Evolutionary conservation across 2,797 vertebrate genomes (phyloP).

Genomic region (Kryptolebias ocellatus): DNA sequence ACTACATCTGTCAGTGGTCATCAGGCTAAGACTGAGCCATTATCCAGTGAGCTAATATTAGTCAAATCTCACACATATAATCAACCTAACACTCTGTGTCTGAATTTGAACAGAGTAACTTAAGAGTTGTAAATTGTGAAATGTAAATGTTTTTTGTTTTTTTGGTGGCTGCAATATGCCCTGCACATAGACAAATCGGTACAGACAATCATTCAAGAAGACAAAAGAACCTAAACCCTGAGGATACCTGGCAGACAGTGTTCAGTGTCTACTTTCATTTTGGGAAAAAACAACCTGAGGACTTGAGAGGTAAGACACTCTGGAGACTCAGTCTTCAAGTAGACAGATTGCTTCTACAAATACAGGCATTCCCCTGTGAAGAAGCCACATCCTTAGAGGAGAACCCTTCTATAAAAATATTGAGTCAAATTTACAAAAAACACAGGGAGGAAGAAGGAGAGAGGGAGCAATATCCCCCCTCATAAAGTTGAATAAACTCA

Average conservation of each 20-base stretch:
- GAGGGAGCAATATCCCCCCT: constrained; percentile 28
- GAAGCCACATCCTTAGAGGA: constrained; percentile 51
- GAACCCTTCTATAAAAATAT: constrained; percentile 49
- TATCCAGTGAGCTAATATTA: not conserved
- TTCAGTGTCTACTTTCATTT: constrained; percentile 59
- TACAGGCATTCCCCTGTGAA: constrained; percentile 60
- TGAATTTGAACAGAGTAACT: not conserved
- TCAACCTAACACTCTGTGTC: not conserved
- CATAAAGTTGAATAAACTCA: constrained; percentile 49
- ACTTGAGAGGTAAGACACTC: constrained; percentile 67
- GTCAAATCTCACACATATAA: not conserved
- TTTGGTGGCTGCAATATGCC: constrained; percentile 10
- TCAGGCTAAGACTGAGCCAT: not conserved
- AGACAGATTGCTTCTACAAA: constrained; percentile 71
- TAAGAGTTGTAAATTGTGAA: constrained; percentile 1
- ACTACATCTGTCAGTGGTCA: not conserved
- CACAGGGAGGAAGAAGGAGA: constrained; percentile 41
- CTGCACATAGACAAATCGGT: constrained; percentile 27
- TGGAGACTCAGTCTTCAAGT: constrained; percentile 64
- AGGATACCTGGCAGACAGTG: constrained; percentile 59
- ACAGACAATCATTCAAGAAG: constrained; percentile 44
- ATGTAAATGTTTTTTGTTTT: constrained; percentile 25
- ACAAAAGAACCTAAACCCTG: constrained; percentile 45
- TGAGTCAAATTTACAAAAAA: constrained; percentile 52
- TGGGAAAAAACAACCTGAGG: constrained; percentile 42